Evolutionary conservation across 2,888 invertebrate genomes (phyloP).

Genomic region (Dryomyza anilis): DNA sequence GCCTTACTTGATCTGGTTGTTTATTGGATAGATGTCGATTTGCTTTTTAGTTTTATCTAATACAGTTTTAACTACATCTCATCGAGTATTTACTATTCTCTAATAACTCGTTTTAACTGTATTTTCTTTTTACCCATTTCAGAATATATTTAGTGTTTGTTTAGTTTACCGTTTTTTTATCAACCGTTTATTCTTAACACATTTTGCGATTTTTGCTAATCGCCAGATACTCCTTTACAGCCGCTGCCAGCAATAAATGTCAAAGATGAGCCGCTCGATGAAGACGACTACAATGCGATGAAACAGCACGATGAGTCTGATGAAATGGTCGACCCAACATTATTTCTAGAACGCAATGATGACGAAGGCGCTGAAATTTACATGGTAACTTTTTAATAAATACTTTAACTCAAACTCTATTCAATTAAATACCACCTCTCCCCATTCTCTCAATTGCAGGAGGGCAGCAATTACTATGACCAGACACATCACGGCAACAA

Average conservation of each 20-base stretch:
- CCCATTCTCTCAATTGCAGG: conserved; percentile 30
- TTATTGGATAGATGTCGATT: no score
- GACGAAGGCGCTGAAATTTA: conserved; percentile 54
- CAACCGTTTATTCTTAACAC: background rate
- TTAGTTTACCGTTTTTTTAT: background rate
- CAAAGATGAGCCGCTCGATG: conserved; percentile 58
- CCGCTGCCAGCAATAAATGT: conserved; percentile 57
- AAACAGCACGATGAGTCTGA: conserved; percentile 54
- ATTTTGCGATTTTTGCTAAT: background rate
- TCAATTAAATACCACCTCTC: background rate
- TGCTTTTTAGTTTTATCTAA: no score
- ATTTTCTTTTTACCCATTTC: no score
- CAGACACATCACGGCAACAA: background rate
- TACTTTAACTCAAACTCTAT: background rate
- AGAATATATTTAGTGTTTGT: background rate
- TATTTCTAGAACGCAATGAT: conserved; percentile 59
- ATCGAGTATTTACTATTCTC: no score
- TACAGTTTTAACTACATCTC: no score
- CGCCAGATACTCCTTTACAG: conserved; percentile 40
- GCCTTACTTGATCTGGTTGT: no score
- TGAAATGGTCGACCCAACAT: conserved; percentile 59
- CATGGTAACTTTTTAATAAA: conserved; percentile 42
- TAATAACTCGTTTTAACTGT: no score
- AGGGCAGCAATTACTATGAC: conserved; percentile 29
- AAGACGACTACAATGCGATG: conserved; percentile 52